Evolutionary conservation across 2,113 vertebrate genomes (phyloP).

Genomic region (Pomatorhinus ruficollis): DNA sequence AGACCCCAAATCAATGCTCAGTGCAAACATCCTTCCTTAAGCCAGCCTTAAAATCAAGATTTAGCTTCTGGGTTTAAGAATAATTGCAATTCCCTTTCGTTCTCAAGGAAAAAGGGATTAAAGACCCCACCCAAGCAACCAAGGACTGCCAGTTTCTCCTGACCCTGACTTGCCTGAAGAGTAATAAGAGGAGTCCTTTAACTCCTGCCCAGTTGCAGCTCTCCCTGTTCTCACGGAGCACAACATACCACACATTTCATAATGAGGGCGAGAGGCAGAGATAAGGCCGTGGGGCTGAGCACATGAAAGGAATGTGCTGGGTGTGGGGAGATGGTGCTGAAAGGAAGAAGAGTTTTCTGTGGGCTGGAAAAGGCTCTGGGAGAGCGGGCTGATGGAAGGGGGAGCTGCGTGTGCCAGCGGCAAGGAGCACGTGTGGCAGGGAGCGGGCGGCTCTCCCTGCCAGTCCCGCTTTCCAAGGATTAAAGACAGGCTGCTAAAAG

Average conservation of each 20-base stretch:
- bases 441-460: neutral
- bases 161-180: neutral
- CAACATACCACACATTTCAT: slow-evolving; percentile 60
- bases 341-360: neutral
- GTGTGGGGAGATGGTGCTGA: slow-evolving; percentile 42
- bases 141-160: neutral
- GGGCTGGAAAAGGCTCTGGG: neutral
- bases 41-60: neutral
- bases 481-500: neutral
- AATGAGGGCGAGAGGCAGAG: neutral
- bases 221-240: neutral
- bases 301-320: slow-evolving; percentile 48
- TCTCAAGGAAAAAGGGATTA: neutral
- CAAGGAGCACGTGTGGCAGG: fast-evolving
- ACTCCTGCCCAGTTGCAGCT: neutral
- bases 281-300: slow-evolving; percentile 6
- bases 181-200: neutral
- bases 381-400: neutral
- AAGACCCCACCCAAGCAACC: neutral
- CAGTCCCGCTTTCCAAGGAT: neutral
- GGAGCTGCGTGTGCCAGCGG: neutral
- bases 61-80: fast-evolving
- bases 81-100: neutral
- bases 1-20: fast-evolving
- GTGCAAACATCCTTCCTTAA: neutral